Conservation (phyloP, 1,140 invertebrate species). For the Platyscapa corneri region DNA sequence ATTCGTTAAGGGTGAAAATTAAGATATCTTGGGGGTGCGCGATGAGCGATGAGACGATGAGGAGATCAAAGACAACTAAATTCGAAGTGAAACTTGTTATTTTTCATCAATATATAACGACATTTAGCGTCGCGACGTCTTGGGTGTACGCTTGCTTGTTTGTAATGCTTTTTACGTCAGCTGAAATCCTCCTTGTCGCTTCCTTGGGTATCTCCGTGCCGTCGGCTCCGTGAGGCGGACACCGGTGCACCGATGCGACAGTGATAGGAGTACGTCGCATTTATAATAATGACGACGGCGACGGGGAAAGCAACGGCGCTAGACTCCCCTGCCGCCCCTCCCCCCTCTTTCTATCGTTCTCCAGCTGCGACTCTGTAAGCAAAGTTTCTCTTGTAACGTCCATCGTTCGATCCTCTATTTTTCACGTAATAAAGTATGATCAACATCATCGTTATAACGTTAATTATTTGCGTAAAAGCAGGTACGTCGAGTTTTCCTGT, state of each 20-base stretch:
- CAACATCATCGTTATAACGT: slow-evolving; percentile 4
- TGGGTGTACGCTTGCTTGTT: not conserved
- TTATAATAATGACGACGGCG: slow-evolving; percentile 28
- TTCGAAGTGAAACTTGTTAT: slow-evolving; percentile 30
- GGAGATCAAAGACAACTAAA: slow-evolving; percentile 20
- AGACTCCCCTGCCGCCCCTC: too few species aligned
- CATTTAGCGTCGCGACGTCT: not conserved
- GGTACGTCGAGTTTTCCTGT: not conserved
- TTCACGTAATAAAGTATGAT: slow-evolving; percentile 16
- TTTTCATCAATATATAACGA: slow-evolving; percentile 16
- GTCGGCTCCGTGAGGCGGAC: not conserved
- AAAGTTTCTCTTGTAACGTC: slow-evolving; percentile 1
- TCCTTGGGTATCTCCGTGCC: not conserved
- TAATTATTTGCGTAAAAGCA: slow-evolving; percentile 12
- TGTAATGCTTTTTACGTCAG: slow-evolving; percentile 14
- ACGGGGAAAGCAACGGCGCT: not conserved
- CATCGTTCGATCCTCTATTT: not conserved
- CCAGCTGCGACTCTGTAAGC: not conserved
- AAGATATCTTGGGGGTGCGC: not conserved
- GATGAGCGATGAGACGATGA: slow-evolving; percentile 11
- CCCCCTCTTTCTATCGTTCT: not conserved
- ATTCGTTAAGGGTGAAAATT: slow-evolving; percentile 37
- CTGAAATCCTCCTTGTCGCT: slow-evolving; percentile 12
- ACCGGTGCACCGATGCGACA: slow-evolving; percentile 19
- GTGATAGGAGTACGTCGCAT: slow-evolving; percentile 19